Percentiles rank a stretch among this genome's conserved stretches.
These are phyloP conservation scores for Bubo blakistoni DNA, from an alignment of 2,113 vertebrate genomes.

Conservation along the genomic window DNA sequence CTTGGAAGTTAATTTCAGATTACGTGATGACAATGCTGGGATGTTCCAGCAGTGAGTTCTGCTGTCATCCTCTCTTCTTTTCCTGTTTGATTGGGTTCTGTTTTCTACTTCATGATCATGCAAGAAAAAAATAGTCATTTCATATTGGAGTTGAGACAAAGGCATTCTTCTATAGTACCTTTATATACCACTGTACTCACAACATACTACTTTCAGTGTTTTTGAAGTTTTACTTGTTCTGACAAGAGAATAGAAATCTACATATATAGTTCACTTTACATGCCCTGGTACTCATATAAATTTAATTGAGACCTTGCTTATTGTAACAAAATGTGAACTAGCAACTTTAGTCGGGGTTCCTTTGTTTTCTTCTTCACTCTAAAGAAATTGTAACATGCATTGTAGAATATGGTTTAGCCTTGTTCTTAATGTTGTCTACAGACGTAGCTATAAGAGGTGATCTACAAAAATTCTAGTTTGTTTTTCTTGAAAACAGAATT, in stretches of 20 bases:
- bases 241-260: background rate
- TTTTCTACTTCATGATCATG: background rate
- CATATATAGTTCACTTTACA: background rate
- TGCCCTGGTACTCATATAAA: background rate
- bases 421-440: background rate
- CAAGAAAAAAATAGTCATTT: background rate
- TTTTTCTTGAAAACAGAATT: background rate
- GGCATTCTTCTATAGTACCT: background rate
- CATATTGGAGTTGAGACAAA: background rate
- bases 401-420: background rate
- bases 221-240: background rate
- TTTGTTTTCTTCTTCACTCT: background rate
- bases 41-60: background rate
- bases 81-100: background rate
- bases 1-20: background rate
- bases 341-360: background rate
- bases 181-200: background rate
- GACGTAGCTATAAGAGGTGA: background rate
- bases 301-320: background rate
- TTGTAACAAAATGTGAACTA: background rate
- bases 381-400: background rate
- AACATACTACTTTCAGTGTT: background rate
- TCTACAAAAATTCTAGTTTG: background rate
- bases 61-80: background rate
- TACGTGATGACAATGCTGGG: background rate